Evolutionary conservation across 2,888 invertebrate genomes (phyloP).

Genomic region (Escarpia spicata): DNA sequence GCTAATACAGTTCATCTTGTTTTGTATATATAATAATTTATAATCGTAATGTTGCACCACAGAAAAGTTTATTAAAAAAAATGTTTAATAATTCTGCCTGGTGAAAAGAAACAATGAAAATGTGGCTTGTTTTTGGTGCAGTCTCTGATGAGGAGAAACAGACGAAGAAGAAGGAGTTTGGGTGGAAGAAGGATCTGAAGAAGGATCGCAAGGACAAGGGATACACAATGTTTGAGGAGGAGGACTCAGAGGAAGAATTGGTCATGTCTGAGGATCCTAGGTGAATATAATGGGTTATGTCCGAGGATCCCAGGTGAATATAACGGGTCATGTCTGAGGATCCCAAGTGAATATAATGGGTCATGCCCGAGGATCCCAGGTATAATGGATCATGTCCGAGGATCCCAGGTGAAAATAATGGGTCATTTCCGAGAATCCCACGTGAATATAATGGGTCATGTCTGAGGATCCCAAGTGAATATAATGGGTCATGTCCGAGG

Average conservation of each 20-base stretch:
- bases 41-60: neutral
- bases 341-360: neutral
- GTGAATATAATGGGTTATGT: slow-evolving; percentile 29
- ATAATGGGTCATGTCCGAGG: neutral
- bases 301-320: slow-evolving; percentile 19
- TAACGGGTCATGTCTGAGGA: neutral
- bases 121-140: neutral
- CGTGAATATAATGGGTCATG: neutral
- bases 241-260: slow-evolving; percentile 87
- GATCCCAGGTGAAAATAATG: neutral
- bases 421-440: neutral
- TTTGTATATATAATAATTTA: neutral
- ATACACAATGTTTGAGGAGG: slow-evolving; percentile 91
- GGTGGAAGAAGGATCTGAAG: slow-evolving; percentile 71
- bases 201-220: slow-evolving; percentile 86
- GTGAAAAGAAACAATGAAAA: neutral
- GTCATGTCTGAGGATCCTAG: slow-evolving; percentile 35
- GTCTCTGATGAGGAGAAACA: slow-evolving; percentile 39
- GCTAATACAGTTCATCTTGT: too few relatives aligned
- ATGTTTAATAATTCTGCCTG: slow-evolving; percentile 17
- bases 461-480: neutral
- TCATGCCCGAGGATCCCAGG: neutral
- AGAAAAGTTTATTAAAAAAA: neutral
- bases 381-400: neutral
- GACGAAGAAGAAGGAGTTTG: slow-evolving; percentile 51